Base-by-base conservation (phyloP, 2,888 invertebrate species). In the Graphium colonna region DNA sequence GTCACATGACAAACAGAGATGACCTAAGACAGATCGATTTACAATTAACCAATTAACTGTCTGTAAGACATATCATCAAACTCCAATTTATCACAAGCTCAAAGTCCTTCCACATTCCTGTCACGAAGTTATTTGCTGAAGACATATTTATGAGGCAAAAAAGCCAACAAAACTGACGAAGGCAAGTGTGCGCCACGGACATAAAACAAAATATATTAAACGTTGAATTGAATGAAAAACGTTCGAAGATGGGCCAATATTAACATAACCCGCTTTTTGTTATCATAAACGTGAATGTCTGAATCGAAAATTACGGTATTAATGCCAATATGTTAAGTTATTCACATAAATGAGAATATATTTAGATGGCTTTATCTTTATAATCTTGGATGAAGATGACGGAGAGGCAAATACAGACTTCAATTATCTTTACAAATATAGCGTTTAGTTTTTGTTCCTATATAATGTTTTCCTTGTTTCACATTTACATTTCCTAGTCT, bases 231-330 rank as follows among this genome's bases (percentile, higher is more conserved):
- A 46, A 52, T 46, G 46, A 46, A 21, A 52, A 13, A 26, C 41
- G 21, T 21, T 40, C 45, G 52, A 52, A 46, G 41, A 52, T 42
- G 36, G 10, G 21, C 41, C 16, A 12, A 33, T 41, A 41, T 52
- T 52, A 52, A 21, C 46, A 52, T 46, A 52, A 52, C 52, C 41
- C n/a, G 52, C 21, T 52, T 12, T 45, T 42, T 41, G 9, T 45
- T 41, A 33, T 33, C 31, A 42, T 33, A 46, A 46, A 46, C 21
- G 41, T 26, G 21, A 41, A 33, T 46, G 45, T 36, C 21, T 40
- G 51, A 51, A 45, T 51, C 1, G 39, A 45, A 13, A 52, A 52
- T 40, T 46, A 36, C 16, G 36, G 43, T 46, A 41, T 33, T 31
- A 31, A 31, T 31, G 31, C 31, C 8, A 31, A 31, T 31, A 7